Evolutionary conservation across 2,113 vertebrate genomes (phyloP).

Genomic region (Enhydra lutris): DNA sequence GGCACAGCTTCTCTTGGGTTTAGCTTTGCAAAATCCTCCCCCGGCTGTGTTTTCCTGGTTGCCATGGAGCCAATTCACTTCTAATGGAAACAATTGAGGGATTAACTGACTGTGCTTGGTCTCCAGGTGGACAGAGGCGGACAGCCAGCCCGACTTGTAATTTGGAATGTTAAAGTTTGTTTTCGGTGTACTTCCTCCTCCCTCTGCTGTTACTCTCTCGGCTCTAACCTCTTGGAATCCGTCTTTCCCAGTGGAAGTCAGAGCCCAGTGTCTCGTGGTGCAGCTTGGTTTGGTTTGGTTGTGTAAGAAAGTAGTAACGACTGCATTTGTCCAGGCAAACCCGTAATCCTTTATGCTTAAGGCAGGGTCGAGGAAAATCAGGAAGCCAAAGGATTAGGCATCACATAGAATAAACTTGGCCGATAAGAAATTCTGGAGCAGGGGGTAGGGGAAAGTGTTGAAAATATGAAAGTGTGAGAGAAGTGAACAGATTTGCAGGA

Average conservation of each 20-base stretch:
- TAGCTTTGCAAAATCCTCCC: slow-evolving; percentile 44
- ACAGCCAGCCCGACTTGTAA: not conserved
- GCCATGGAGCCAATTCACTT: not conserved
- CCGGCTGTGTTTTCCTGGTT: slow-evolving; percentile 52
- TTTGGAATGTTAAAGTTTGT: not conserved
- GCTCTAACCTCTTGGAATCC: not conserved
- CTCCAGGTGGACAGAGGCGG: not conserved
- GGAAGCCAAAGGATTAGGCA: not conserved
- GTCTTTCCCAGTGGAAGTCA: not conserved
- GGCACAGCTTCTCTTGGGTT: slow-evolving; percentile 19
- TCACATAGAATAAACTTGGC: not conserved
- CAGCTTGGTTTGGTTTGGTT: not conserved
- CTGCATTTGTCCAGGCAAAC: slow-evolving; percentile 6
- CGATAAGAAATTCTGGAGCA: not conserved
- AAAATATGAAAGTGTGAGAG: not conserved
- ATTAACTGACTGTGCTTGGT: not conserved
- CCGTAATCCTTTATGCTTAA: not conserved
- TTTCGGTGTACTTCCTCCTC: not conserved
- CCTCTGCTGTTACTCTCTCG: not conserved
- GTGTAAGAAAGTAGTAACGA: not conserved
- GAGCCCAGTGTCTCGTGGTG: not conserved
- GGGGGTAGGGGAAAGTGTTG: not conserved
- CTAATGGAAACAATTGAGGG: not conserved
- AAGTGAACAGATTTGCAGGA: not conserved
- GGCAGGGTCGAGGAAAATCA: not conserved